A percentile compares a stretch with the other conserved stretches of the same genome.
Evolutionary conservation across 2,113 vertebrate genomes (phyloP).

Genomic region (Morone chrysops): DNA sequence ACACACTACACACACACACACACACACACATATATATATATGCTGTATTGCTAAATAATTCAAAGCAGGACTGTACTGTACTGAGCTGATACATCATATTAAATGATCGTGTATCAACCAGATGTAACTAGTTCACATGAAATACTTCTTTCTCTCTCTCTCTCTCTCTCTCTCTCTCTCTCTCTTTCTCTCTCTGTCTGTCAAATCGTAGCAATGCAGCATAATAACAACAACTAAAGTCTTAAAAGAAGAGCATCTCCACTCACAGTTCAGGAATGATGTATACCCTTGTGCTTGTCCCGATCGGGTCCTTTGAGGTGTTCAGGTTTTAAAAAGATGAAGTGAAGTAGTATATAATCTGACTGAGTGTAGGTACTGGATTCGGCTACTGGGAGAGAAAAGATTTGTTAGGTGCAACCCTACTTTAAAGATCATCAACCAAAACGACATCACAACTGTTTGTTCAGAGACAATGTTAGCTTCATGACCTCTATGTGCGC

Average conservation of each 20-base stretch:
- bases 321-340: neutral
- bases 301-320: neutral
- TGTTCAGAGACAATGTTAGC: conserved; percentile 41
- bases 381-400: neutral
- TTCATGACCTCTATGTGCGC: conserved; percentile 53
- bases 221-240: neutral
- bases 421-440: conserved; percentile 7
- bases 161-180: neutral
- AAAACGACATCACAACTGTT: conserved; percentile 24
- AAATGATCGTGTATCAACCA: conserved; percentile 14
- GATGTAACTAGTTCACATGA: conserved; percentile 25
- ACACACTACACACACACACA: too few relatives aligned
- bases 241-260: neutral
- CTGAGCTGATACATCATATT: conserved; percentile 26
- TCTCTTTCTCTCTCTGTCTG: neutral
- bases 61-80: conserved; percentile 39
- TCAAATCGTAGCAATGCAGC: neutral
- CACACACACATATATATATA: too few relatives aligned
- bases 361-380: neutral
- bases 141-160: conserved; percentile 2
- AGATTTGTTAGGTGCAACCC: neutral
- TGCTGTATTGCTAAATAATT: conserved; percentile 60
- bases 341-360: neutral
- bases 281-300: too few relatives aligned
- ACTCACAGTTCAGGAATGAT: neutral